phyloP scores from a whole-genome alignment of 2,797 vertebrate species.

The Cyprinella venusta region DNA sequence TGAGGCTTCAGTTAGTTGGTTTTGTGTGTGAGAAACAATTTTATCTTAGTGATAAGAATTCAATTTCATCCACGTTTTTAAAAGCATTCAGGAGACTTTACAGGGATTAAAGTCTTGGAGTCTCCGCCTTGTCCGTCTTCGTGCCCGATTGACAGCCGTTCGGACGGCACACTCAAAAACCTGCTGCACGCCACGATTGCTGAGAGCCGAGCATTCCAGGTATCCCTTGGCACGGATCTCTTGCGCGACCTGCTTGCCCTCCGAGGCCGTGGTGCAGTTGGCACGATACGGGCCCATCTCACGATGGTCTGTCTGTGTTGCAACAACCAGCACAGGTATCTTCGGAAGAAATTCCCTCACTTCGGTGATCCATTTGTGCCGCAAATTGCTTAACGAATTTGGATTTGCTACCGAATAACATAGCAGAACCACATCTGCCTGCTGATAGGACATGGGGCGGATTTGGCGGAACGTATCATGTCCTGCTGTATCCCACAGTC shows the following conservation, averaged over 20 bases:
- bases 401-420: slow-evolving; percentile 97
- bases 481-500: slow-evolving; percentile 96
- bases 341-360: slow-evolving; percentile 86
- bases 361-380: slow-evolving; percentile 90
- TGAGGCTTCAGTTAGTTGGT: not conserved
- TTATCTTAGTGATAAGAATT: slow-evolving; percentile 29
- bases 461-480: slow-evolving; percentile 90
- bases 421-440: slow-evolving; percentile 92
- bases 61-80: not conserved
- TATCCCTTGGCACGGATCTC: slow-evolving; percentile 92
- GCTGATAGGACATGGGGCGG: slow-evolving; percentile 93
- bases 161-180: slow-evolving; percentile 94
- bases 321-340: slow-evolving; percentile 90
- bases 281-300: slow-evolving; percentile 81
- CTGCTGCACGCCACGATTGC: slow-evolving; percentile 92
- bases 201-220: slow-evolving; percentile 92
- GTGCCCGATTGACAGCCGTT: slow-evolving; percentile 85
- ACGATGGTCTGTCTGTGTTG: slow-evolving; percentile 93
- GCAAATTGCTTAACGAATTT: slow-evolving; percentile 84
- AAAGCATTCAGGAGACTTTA: slow-evolving; percentile 81
- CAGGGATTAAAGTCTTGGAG: slow-evolving; percentile 88
- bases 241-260: slow-evolving; percentile 87
- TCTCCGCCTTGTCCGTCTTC: slow-evolving; percentile 79
- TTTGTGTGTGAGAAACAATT: not conserved
- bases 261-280: slow-evolving; percentile 78